A percentile compares a stretch with the other conserved stretches of the same genome.
Conservation (phyloP, 2,888 invertebrate genomes). For the Camponotus fellah region DNA sequence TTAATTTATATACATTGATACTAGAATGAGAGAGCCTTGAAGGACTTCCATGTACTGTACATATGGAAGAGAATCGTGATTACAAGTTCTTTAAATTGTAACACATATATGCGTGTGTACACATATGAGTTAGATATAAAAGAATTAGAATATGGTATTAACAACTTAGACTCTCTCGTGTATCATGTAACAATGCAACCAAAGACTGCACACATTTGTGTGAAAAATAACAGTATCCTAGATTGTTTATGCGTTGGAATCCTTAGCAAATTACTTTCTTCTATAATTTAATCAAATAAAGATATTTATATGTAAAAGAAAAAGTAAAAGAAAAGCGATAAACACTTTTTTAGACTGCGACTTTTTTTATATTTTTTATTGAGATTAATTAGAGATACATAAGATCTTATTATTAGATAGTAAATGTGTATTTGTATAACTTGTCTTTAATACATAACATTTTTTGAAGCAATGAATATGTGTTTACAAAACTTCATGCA, state of each 20-base stretch:
- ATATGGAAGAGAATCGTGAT: slow-evolving; percentile 42
- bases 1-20: slow-evolving; percentile 30
- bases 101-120: background rate
- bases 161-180: slow-evolving; percentile 23
- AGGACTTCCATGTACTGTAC: background rate
- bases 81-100: slow-evolving; percentile 17
- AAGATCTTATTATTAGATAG: slow-evolving; percentile 58
- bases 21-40: slow-evolving; percentile 13
- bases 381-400: slow-evolving; percentile 9
- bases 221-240: slow-evolving; percentile 79
- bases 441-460: slow-evolving; percentile 12
- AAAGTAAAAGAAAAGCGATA: background rate
- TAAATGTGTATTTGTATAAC: slow-evolving; percentile 34
- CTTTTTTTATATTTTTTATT: background rate
- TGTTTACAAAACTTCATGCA: slow-evolving; percentile 19
- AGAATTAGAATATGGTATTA: slow-evolving; percentile 58
- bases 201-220: slow-evolving; percentile 78
- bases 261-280: background rate
- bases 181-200: slow-evolving; percentile 79
- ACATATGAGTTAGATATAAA: slow-evolving; percentile 48
- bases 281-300: background rate
- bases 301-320: background rate
- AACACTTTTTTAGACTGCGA: background rate
- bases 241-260: slow-evolving; percentile 68
- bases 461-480: slow-evolving; percentile 58